Percentiles rank a stretch among this genome's conserved stretches.
Conservation (phyloP, 2,888 invertebrate genomes). For the Bedellia somnulentella region DNA sequence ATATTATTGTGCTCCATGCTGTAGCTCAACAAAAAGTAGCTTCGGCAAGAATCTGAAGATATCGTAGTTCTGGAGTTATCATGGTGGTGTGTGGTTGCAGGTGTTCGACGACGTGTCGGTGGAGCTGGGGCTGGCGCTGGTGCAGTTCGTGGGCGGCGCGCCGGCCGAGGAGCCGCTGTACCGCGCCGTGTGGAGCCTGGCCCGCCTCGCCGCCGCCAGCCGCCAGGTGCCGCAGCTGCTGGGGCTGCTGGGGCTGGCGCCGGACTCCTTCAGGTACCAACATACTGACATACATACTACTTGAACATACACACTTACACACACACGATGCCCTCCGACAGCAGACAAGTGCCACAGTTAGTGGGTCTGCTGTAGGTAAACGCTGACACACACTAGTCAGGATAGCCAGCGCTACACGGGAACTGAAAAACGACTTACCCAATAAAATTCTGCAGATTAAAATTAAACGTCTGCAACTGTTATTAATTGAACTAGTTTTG, state of each 20-base stretch:
- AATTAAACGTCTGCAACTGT: no score
- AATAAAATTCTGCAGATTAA: no score
- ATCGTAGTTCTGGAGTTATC: no score
- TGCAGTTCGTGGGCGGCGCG: constrained; percentile 83
- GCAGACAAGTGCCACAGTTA: no score
- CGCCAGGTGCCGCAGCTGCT: constrained; percentile 87
- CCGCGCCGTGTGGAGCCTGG: constrained; percentile 78
- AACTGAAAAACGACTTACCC: no score
- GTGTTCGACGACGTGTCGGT: constrained; percentile 93
- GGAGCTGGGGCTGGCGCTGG: constrained; percentile 86
- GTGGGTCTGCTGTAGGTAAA: no score
- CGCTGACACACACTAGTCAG: no score
- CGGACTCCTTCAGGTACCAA: constrained; percentile 69
- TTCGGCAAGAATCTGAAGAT: no score
- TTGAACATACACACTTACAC: neutral
- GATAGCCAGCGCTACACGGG: no score
- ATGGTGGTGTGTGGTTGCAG: constrained; percentile 39
- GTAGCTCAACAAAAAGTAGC: no score
- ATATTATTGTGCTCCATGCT: no score
- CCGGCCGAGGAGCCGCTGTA: constrained; percentile 79
- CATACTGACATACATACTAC: neutral
- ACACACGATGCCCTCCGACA: neutral
- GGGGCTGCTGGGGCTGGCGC: constrained; percentile 89
- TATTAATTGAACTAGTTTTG: no score
- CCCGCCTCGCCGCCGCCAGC: constrained; percentile 74